Percentiles rank a stretch among this genome's conserved stretches.
Evolutionary conservation across 37 sponge, comb jelly and placozoan genomes (phyloP).

Genomic region (Spongia lamella): DNA sequence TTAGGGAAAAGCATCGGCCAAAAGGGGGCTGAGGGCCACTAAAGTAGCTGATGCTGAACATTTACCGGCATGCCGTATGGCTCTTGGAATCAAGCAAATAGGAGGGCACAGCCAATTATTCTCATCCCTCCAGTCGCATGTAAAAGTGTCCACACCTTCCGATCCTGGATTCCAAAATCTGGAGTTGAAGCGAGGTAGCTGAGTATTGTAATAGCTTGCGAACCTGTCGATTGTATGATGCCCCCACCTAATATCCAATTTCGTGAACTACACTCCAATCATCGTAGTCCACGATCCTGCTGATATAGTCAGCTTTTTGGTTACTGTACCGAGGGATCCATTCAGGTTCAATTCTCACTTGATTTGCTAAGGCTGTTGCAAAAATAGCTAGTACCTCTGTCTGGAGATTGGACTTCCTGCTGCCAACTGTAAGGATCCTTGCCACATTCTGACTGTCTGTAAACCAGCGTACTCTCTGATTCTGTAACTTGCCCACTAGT

Average conservation of each 20-base stretch:
- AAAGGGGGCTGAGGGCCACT: constrained; percentile 42
- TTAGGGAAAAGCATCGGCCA: constrained; percentile 33
- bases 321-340: constrained; percentile 41
- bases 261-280: constrained; percentile 35
- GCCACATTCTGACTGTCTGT: constrained; percentile 38
- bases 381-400: constrained; percentile 19
- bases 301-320: constrained; percentile 24
- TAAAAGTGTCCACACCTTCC: no score
- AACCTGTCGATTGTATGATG: constrained; percentile 31
- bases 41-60: constrained; percentile 20
- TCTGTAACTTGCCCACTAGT: background rate
- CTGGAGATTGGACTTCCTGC: constrained; percentile 6
- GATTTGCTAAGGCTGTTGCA: background rate
- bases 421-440: constrained; percentile 22
- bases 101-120: constrained; percentile 44
- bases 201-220: background rate
- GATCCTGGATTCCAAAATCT: constrained; percentile 18
- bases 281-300: constrained; percentile 17
- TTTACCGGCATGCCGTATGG: constrained; percentile 13
- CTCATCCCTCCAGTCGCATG: no score
- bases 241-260: constrained; percentile 21
- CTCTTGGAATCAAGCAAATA: no score
- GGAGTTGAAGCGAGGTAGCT: constrained; percentile 20
- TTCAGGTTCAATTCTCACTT: constrained; percentile 21
- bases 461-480: no score